These are phyloP conservation scores for Trematomus bernacchii DNA, from an alignment of 2,797 vertebrate species.

Conservation along the genomic window DNA sequence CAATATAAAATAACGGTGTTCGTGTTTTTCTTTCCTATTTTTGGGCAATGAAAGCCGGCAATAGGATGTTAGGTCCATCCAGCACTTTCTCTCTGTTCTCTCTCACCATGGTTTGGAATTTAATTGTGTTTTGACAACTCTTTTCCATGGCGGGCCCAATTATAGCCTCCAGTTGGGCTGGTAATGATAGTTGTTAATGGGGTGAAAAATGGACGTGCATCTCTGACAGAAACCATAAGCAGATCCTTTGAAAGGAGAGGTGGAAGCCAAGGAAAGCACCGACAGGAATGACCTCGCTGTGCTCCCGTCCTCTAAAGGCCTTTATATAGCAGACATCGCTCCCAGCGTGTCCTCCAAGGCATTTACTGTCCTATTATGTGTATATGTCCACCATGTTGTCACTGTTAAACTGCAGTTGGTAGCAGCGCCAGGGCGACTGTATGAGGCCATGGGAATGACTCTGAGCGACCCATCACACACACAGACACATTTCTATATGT, in stretches of 20 bases:
- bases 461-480: conserved; percentile 75
- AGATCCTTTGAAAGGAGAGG: conserved; percentile 79
- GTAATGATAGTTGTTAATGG: conserved; percentile 88
- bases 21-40: conserved; percentile 90
- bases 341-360: conserved; percentile 52
- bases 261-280: conserved; percentile 82
- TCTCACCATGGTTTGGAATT: conserved; percentile 80
- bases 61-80: conserved; percentile 78
- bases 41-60: conserved; percentile 78
- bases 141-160: conserved; percentile 82
- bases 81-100: conserved; percentile 74
- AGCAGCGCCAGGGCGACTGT: conserved; percentile 74
- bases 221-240: conserved; percentile 85
- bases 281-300: conserved; percentile 74
- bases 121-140: conserved; percentile 89
- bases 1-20: conserved; percentile 84
- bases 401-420: conserved; percentile 63
- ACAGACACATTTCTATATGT: conserved; percentile 77
- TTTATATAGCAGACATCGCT: conserved; percentile 69
- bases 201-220: conserved; percentile 85
- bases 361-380: conserved; percentile 53
- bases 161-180: conserved; percentile 83
- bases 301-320: conserved; percentile 70
- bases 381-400: conserved; percentile 63
- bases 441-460: conserved; percentile 84